A percentile compares a stretch with the other conserved stretches of the same genome.
Conservation (phyloP, 1,140 invertebrate species). For the Harpegnathos saltator region DNA sequence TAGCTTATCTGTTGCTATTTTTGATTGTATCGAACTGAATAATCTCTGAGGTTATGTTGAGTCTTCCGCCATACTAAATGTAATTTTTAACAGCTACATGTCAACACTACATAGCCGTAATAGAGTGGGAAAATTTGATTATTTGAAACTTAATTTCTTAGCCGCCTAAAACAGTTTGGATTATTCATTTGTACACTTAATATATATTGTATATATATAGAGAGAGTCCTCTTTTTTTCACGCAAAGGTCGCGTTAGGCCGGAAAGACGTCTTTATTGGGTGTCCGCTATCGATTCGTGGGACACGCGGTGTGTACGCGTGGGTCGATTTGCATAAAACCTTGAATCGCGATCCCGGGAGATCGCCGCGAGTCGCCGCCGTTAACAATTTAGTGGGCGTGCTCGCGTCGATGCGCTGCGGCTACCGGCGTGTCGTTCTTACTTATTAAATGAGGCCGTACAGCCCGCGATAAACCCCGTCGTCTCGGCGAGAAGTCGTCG, state of each 20-base stretch:
- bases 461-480: conserved; percentile 17
- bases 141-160: too few relatives aligned
- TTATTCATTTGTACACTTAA: too few relatives aligned
- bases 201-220: too few relatives aligned
- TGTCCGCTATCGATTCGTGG: conserved; percentile 62
- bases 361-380: conserved; percentile 43
- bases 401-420: conserved; percentile 40
- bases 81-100: too few relatives aligned
- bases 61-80: too few relatives aligned
- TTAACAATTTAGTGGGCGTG: conserved; percentile 71
- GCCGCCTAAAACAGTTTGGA: too few relatives aligned
- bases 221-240: too few relatives aligned
- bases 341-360: conserved; percentile 57
- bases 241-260: neutral
- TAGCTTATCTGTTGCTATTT: too few relatives aligned
- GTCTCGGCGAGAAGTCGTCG: conserved; percentile 9
- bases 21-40: too few relatives aligned
- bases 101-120: too few relatives aligned
- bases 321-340: conserved; percentile 70
- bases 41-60: too few relatives aligned
- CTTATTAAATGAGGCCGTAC: conserved; percentile 62
- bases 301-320: neutral
- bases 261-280: conserved; percentile 66
- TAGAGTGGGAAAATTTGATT: too few relatives aligned
- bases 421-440: conserved; percentile 60